Conservation (phyloP, 1,140 invertebrate species). For the Bombus ignitus region DNA sequence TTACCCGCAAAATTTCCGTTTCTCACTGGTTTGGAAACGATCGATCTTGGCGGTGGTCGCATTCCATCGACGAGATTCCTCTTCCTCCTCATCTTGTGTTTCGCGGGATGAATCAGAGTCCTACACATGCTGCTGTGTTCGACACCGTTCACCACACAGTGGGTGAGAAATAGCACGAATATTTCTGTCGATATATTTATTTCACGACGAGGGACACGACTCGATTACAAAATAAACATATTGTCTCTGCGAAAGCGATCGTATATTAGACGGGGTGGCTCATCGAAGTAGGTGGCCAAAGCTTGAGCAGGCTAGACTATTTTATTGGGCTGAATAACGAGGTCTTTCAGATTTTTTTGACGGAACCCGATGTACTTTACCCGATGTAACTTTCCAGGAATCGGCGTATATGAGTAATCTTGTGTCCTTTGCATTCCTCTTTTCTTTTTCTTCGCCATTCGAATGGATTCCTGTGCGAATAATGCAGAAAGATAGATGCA, state of each 20-base stretch:
- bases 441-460: neutral
- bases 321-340: neutral
- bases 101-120: conserved; percentile 44
- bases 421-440: no score
- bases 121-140: neutral
- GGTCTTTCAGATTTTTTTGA: neutral
- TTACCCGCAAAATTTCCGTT: neutral
- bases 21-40: neutral
- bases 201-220: conserved; percentile 38
- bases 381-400: neutral
- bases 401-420: no score
- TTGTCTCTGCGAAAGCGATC: conserved; percentile 14
- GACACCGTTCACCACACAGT: conserved; percentile 1
- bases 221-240: conserved; percentile 54
- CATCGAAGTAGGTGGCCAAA: neutral
- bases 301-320: neutral
- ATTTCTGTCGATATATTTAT: conserved; percentile 55
- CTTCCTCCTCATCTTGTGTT: neutral
- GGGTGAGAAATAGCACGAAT: conserved; percentile 36
- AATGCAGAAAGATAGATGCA: neutral
- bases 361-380: neutral
- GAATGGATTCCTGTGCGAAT: neutral
- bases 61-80: conserved; percentile 10
- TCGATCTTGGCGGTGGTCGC: neutral
- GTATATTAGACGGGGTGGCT: neutral